Evolutionary conservation across 1,140 invertebrate species (phyloP).

Genomic region (Batillaria attramentaria): DNA sequence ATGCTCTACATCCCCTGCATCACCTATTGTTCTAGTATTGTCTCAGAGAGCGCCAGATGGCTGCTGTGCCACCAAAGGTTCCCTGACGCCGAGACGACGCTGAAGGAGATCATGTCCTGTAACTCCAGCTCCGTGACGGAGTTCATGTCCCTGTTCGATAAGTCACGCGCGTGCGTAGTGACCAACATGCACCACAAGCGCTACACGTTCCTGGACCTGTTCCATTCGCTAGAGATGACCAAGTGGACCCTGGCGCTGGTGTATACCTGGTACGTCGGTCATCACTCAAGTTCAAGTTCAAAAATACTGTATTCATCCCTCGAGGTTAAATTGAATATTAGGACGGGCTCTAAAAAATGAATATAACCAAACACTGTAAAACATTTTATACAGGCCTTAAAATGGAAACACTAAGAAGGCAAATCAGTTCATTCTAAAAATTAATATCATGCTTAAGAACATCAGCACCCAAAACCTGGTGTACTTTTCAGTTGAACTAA

Average conservation of each 20-base stretch:
- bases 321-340: too few relatives aligned
- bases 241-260: constrained; percentile 52
- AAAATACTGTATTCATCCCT: too few relatives aligned
- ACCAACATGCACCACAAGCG: constrained; percentile 61
- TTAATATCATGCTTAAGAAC: too few relatives aligned
- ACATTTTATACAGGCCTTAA: too few relatives aligned
- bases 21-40: constrained; percentile 46
- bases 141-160: constrained; percentile 57
- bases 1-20: too few relatives aligned
- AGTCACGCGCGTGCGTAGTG: constrained; percentile 53
- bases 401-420: too few relatives aligned
- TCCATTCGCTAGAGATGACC: constrained; percentile 48
- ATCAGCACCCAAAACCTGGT: too few relatives aligned
- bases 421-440: too few relatives aligned
- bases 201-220: constrained; percentile 58
- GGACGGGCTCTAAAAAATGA: too few relatives aligned
- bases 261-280: constrained; percentile 50
- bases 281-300: too few relatives aligned
- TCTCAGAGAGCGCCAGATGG: constrained; percentile 64
- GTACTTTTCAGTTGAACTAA: too few relatives aligned
- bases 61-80: constrained; percentile 59
- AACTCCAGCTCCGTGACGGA: constrained; percentile 56
- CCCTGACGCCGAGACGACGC: constrained; percentile 49
- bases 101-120: constrained; percentile 59
- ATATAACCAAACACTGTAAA: too few relatives aligned